Conservation (phyloP, 2,888 invertebrate species). For the Sialis lutaria region DNA sequence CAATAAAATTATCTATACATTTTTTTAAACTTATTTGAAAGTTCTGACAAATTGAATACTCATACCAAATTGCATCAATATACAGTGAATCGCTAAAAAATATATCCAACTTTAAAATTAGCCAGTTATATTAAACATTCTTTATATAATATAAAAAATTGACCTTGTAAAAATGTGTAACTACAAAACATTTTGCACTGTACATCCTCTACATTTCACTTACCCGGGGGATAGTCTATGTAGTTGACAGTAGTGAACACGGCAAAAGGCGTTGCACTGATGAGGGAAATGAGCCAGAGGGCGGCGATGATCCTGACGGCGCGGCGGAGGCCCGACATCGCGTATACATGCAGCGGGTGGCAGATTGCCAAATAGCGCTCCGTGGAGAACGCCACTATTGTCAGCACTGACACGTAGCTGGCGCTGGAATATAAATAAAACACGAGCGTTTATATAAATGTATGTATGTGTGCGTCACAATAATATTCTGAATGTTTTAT, state of each 20-base stretch:
- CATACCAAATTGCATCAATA: too few relatives aligned
- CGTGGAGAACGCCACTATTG: conserved; percentile 81
- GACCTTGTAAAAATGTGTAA: too few relatives aligned
- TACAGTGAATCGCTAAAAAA: too few relatives aligned
- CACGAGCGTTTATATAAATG: neutral
- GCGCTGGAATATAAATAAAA: conserved; percentile 36
- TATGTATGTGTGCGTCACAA: too few relatives aligned
- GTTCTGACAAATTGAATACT: too few relatives aligned
- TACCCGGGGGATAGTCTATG: conserved; percentile 44
- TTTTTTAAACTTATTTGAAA: too few relatives aligned
- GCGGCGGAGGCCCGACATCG: conserved; percentile 68
- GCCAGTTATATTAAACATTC: too few relatives aligned
- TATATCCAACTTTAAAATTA: too few relatives aligned
- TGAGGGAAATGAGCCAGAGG: conserved; percentile 58
- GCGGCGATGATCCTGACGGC: conserved; percentile 60
- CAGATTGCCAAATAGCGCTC: conserved; percentile 86
- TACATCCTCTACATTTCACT: conserved; percentile 21
- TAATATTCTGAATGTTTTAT: too few relatives aligned
- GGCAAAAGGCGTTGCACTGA: conserved; percentile 63
- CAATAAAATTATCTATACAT: too few relatives aligned
- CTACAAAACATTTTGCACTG: conserved; percentile 17
- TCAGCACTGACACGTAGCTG: conserved; percentile 78
- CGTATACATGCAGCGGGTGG: conserved; percentile 66
- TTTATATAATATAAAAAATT: too few relatives aligned
- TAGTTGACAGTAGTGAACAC: conserved; percentile 57